Evolutionary conservation across 2,113 vertebrate genomes (phyloP).

Genomic region (Nipponia nippon): DNA sequence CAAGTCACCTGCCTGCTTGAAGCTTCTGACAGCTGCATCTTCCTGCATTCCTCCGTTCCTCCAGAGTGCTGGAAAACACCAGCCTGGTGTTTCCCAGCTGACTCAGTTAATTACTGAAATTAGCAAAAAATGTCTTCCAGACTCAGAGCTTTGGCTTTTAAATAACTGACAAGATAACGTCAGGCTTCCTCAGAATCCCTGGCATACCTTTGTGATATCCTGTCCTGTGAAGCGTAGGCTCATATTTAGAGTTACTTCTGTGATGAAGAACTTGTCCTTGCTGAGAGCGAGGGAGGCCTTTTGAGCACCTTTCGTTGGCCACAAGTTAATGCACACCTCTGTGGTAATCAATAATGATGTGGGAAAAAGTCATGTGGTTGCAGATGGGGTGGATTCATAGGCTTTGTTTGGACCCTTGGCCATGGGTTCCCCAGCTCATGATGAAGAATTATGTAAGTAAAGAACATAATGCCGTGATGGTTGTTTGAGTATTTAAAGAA

Average conservation of each 20-base stretch:
- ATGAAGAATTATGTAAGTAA: not conserved
- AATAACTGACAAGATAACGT: not conserved
- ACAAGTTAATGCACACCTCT: accelerated
- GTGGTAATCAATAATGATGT: not conserved
- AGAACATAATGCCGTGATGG: not conserved
- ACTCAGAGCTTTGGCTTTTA: not conserved
- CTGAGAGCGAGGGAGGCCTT: not conserved
- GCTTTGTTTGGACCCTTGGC: not conserved
- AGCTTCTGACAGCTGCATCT: not conserved
- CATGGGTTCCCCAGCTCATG: accelerated
- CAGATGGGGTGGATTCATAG: not conserved
- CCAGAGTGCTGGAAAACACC: not conserved
- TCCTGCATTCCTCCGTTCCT: not conserved
- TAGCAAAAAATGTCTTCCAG: not conserved
- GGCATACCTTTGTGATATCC: not conserved
- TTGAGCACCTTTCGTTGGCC: not conserved
- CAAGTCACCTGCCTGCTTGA: not conserved
- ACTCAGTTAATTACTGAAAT: conserved; percentile 47
- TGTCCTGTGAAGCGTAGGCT: accelerated
- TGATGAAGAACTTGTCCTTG: not conserved
- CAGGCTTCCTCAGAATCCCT: not conserved
- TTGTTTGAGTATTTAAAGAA: not conserved
- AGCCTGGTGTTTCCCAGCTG: not conserved
- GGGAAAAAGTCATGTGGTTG: not conserved
- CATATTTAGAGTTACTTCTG: accelerated